Evolutionary conservation across 2,113 vertebrate species (phyloP).

Genomic region (Sitta europaea): DNA sequence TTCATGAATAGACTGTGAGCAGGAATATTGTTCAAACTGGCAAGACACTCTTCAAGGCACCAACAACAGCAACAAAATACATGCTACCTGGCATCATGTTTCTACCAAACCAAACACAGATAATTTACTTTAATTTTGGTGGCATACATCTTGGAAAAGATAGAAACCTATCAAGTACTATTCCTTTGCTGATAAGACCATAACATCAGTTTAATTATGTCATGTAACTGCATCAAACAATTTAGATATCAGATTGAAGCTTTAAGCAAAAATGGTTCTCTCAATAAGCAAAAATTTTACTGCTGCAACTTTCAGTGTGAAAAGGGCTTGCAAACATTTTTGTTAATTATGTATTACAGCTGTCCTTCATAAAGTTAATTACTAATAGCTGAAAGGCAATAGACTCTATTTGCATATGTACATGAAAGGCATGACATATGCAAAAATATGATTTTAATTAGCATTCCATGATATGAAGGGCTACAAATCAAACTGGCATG

Average conservation of each 20-base stretch:
- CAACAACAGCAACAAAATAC: not conserved
- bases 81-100: not conserved
- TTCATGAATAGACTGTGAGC: not conserved
- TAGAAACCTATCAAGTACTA: not conserved
- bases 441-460: constrained; percentile 98
- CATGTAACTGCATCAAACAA: constrained; percentile 48
- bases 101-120: constrained; percentile 12
- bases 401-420: constrained; percentile 91
- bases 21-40: not conserved
- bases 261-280: constrained; percentile 64
- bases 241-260: constrained; percentile 59
- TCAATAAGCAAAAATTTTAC: constrained; percentile 66
- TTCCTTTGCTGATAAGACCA: not conserved
- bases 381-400: constrained; percentile 97
- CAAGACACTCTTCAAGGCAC: not conserved
- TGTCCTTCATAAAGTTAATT: constrained; percentile 99
- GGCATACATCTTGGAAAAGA: not conserved
- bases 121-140: constrained; percentile 19
- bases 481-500: constrained; percentile 96
- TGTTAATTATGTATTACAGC: constrained; percentile 99
- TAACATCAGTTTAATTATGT: constrained; percentile 54
- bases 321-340: constrained; percentile 94
- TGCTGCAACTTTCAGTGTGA: constrained; percentile 83
- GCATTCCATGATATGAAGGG: constrained; percentile 90
- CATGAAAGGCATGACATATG: constrained; percentile 96